Percentiles rank a stretch among this genome's conserved stretches.
These are phyloP conservation scores for Cathartes aura DNA, from an alignment of 2,113 vertebrate species.

Conservation along the genomic window DNA sequence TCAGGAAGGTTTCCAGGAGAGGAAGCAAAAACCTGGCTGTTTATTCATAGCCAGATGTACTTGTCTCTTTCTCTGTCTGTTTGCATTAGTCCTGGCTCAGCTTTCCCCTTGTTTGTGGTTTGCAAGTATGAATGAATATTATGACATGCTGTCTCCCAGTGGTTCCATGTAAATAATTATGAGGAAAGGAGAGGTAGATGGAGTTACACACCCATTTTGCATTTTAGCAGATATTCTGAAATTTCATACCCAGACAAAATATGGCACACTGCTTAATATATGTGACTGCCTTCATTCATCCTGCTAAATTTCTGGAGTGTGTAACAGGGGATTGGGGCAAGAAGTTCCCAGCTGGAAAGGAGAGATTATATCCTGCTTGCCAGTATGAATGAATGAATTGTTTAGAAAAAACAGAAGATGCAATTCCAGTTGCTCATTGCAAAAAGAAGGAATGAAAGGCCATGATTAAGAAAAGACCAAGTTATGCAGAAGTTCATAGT, in stretches of 20 bases:
- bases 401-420: neutral
- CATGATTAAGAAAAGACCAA: neutral
- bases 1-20: conserved; percentile 42
- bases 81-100: conserved; percentile 11
- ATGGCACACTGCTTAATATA: neutral
- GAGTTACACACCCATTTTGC: neutral
- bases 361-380: neutral
- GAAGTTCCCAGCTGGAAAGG: neutral
- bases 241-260: neutral
- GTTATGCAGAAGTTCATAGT: neutral
- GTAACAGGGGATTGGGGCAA: neutral
- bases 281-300: neutral
- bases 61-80: conserved; percentile 13
- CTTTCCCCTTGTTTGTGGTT: conserved; percentile 6
- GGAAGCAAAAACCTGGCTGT: conserved; percentile 41
- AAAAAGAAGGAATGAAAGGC: neutral
- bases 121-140: conserved; percentile 13
- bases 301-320: neutral
- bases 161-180: neutral
- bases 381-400: neutral
- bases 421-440: neutral
- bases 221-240: conserved; percentile 8
- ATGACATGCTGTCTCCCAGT: neutral
- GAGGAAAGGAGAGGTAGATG: neutral
- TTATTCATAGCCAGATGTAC: conserved; percentile 40